Conservation (phyloP, 2,113 vertebrate genomes). For the Psophia crepitans region DNA sequence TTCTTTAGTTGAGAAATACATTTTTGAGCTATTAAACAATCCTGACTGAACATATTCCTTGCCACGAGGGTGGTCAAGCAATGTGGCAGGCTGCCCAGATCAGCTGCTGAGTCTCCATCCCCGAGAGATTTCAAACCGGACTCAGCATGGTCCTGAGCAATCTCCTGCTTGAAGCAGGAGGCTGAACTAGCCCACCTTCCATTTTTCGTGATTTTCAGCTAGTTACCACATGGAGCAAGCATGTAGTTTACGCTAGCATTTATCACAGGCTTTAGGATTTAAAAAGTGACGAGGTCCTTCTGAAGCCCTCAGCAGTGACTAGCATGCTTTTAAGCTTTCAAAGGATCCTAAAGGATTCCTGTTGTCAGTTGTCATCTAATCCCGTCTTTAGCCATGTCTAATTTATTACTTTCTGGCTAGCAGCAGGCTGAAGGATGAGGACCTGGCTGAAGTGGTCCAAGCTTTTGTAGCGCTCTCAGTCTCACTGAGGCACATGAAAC, state of each 20-base stretch:
- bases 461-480: not conserved
- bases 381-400: not conserved
- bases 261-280: not conserved
- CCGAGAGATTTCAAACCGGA: not conserved
- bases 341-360: not conserved
- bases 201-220: not conserved
- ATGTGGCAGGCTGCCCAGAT: not conserved
- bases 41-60: not conserved
- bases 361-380: not conserved
- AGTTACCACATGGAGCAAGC: not conserved
- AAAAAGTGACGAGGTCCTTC: not conserved
- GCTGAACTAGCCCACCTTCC: not conserved
- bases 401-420: not conserved
- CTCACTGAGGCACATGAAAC: not conserved
- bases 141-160: not conserved
- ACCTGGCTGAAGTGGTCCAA: not conserved
- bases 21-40: conserved; percentile 25
- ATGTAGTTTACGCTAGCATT: not conserved
- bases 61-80: not conserved
- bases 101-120: not conserved
- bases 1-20: not conserved
- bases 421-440: not conserved
- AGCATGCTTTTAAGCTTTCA: not conserved
- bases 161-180: not conserved
- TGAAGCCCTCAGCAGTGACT: not conserved